These are phyloP conservation scores for Agriotes lineatus DNA, from an alignment of 2,888 invertebrate genomes.

Conservation along the genomic window DNA sequence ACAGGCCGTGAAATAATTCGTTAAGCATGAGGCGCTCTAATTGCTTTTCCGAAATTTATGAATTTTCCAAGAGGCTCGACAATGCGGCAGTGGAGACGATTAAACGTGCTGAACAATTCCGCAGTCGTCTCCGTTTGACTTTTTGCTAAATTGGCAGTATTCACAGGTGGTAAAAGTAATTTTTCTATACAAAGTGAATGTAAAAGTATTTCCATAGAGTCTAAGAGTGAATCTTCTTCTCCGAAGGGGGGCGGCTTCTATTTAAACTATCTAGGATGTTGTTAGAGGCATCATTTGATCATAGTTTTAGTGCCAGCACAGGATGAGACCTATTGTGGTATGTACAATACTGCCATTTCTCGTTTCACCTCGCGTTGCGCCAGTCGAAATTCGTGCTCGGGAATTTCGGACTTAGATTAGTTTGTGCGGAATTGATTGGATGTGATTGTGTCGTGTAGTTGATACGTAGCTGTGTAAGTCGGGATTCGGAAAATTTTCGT, in stretches of 20 bases:
- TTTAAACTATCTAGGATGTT: constrained; percentile 53
- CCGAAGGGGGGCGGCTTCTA: constrained; percentile 51
- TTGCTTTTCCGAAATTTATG: too few species aligned
- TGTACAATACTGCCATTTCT: constrained; percentile 49
- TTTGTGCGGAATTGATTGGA: too few species aligned
- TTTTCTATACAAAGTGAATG: constrained; percentile 45
- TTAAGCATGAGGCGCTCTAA: too few species aligned
- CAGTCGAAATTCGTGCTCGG: too few species aligned
- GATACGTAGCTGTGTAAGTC: too few species aligned
- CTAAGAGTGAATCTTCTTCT: constrained; percentile 56
- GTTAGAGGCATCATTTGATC: constrained; percentile 57
- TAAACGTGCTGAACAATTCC: constrained; percentile 3
- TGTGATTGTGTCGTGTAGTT: too few species aligned
- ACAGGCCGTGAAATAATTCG: too few species aligned
- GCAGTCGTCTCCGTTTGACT: constrained; percentile 10
- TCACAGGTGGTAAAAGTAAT: constrained; percentile 45
- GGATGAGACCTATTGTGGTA: constrained; percentile 64
- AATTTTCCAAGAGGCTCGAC: too few species aligned
- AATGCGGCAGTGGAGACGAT: constrained; percentile 7
- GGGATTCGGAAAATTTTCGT: too few species aligned
- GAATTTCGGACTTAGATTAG: too few species aligned
- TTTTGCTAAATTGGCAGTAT: constrained; percentile 28
- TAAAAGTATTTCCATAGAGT: constrained; percentile 46
- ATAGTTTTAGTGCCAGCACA: constrained; percentile 59
- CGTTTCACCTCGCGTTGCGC: too few species aligned